phyloP scores from a whole-genome alignment of 2,888 invertebrate species.

The Drosophila quinaria region DNA sequence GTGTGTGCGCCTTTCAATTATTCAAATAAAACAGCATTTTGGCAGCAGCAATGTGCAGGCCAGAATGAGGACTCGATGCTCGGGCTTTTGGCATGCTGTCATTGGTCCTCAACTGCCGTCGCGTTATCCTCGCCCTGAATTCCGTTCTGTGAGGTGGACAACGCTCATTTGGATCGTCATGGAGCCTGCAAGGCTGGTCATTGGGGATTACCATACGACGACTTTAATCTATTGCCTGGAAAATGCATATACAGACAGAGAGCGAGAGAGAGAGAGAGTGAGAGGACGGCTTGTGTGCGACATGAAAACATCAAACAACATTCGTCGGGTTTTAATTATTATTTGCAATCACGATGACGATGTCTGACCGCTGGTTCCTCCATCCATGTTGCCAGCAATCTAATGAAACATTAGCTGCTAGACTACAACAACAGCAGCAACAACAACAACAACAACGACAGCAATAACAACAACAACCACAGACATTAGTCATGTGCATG shows the following conservation, averaged over 20 bases:
- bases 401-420: constrained; percentile 66
- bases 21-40: constrained; percentile 75
- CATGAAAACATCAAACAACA: constrained; percentile 70
- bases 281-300: constrained; percentile 27
- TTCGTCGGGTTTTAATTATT: constrained; percentile 70
- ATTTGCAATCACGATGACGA: constrained; percentile 64
- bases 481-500: constrained; percentile 30
- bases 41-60: constrained; percentile 45
- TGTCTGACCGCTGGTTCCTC: constrained; percentile 24
- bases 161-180: constrained; percentile 56
- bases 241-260: constrained; percentile 26
- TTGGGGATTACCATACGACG: constrained; percentile 50
- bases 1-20: constrained; percentile 67
- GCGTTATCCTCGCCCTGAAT: constrained; percentile 24
- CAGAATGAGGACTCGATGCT: constrained; percentile 20
- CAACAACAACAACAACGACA: constrained; percentile 29
- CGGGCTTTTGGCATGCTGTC: constrained; percentile 21
- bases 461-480: constrained; percentile 11
- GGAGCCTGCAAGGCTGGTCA: constrained; percentile 40
- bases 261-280: not conserved
- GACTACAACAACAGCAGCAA: constrained; percentile 37
- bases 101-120: constrained; percentile 40
- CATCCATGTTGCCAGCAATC: constrained; percentile 38
- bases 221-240: constrained; percentile 63
- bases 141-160: constrained; percentile 24